Conservation (phyloP, 1,140 invertebrate species). For the Apis cerana region DNA sequence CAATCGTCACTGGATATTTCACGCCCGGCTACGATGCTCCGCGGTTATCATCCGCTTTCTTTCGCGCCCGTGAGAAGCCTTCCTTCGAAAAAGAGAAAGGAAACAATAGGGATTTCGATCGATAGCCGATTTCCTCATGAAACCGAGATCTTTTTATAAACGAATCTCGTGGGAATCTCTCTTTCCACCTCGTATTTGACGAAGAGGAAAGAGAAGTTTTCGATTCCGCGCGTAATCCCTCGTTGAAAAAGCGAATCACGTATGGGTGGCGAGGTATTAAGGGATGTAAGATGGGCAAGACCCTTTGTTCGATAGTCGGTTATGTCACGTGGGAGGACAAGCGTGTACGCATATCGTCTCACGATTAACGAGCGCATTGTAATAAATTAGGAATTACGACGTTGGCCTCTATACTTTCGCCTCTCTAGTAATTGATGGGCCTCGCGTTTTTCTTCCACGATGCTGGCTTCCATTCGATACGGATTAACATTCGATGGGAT, state of each 20-base stretch:
- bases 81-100: neutral
- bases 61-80: conserved; percentile 41
- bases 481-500: neutral
- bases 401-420: conserved; percentile 12
- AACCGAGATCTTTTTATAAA: too few species aligned
- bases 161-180: too few species aligned
- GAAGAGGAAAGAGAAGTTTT: neutral
- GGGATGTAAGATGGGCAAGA: conserved; percentile 10
- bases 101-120: neutral
- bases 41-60: conserved; percentile 22
- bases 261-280: conserved; percentile 30
- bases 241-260: conserved; percentile 44
- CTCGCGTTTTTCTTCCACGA: neutral
- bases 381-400: conserved; percentile 46
- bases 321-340: conserved; percentile 26
- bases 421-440: neutral
- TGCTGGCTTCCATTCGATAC: neutral
- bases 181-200: neutral
- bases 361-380: conserved; percentile 47
- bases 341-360: conserved; percentile 45
- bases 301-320: conserved; percentile 45
- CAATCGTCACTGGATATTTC: conserved; percentile 42
- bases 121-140: too few species aligned
- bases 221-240: conserved; percentile 17
- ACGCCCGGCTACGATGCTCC: neutral